Base-by-base conservation (phyloP, 2,797 vertebrate species). In the Notamacropus eugenii region DNA sequence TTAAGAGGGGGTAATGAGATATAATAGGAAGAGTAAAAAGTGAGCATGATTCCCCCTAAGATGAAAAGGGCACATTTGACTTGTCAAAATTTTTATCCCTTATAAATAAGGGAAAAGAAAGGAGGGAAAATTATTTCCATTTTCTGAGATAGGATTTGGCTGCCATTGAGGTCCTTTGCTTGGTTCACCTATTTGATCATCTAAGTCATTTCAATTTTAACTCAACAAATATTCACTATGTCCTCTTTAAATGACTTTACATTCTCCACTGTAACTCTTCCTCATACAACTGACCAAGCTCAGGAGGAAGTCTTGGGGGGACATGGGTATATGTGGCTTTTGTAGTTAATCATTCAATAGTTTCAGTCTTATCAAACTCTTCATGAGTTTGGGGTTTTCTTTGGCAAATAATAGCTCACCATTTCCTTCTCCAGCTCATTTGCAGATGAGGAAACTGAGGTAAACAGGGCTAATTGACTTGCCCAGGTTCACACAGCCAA, bases 31-130 rank as follows among this genome's bases (percentile, higher is more conserved):
- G 58, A 95, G 31, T 91, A 87, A 74, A 55, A 6, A n/a, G 14
- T 28, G 55, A 95, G 58, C 74, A 92, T n/a, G 54, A 92, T 13
- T 10, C 19, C 94, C 52, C 24, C 74, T 40, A 31, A 56, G 92
- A 19, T 67, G 40, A 22, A 40, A 96, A 94, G 94, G 74, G 40
- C 54, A 56, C 4, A 28, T 13, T 95, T 57, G 90, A 10, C 46
- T 62, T 46, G 55, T 90, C 59, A 57, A n/a, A 13, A 50, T 29
- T 90, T 94, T 29, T 94, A 46, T 22, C 24, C 54, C 34, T 50
- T 67, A 5, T 93, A 97, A 87, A 55, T 54, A 92, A 94, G 90
- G 27, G 96, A 94, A 94, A 94, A 91, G 29, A 91, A 52, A 52
- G 14, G 92, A 50, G 74, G 40, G 22, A 11, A 34, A 50, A 87